A percentile compares a stretch with the other conserved stretches of the same genome.
Conservation (phyloP, 2,888 invertebrate species). For the Brachylomia viminalis region DNA sequence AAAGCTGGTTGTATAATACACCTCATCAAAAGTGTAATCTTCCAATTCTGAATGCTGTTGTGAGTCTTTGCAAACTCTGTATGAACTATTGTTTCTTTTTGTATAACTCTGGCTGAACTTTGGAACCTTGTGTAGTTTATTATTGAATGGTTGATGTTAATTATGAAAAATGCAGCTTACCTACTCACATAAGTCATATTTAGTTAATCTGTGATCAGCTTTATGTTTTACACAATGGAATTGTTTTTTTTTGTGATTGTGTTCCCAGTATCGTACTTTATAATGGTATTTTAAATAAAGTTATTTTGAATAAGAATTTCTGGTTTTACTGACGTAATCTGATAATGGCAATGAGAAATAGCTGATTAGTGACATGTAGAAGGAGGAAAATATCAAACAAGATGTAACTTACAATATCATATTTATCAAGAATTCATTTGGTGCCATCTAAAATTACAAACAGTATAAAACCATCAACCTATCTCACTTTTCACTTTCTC, state of each 20-base stretch:
- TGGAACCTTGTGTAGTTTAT: slow-evolving; percentile 27
- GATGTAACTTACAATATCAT: slow-evolving; percentile 23
- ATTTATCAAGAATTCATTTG: slow-evolving; percentile 25
- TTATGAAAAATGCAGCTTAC: slow-evolving; percentile 73
- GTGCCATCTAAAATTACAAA: slow-evolving; percentile 11
- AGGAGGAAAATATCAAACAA: slow-evolving; percentile 22
- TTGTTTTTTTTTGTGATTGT: slow-evolving; percentile 81
- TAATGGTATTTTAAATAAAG: slow-evolving; percentile 84
- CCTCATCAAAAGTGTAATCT: neutral
- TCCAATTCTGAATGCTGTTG: neutral
- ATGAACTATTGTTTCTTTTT: neutral
- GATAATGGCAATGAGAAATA: neutral
- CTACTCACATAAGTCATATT: slow-evolving; percentile 76
- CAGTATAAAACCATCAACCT: slow-evolving; percentile 64
- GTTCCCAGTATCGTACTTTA: slow-evolving; percentile 79
- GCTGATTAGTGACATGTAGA: neutral
- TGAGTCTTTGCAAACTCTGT: neutral
- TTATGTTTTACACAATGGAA: slow-evolving; percentile 81
- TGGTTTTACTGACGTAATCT: slow-evolving; percentile 13
- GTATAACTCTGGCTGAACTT: neutral
- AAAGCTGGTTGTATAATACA: no score
- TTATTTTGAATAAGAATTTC: slow-evolving; percentile 82
- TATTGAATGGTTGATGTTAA: slow-evolving; percentile 32
- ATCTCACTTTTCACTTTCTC: slow-evolving; percentile 88
- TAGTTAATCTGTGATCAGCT: slow-evolving; percentile 86